These are phyloP conservation scores for Rapana venosa DNA, from an alignment of 2,888 invertebrate species.

Conservation along the genomic window DNA sequence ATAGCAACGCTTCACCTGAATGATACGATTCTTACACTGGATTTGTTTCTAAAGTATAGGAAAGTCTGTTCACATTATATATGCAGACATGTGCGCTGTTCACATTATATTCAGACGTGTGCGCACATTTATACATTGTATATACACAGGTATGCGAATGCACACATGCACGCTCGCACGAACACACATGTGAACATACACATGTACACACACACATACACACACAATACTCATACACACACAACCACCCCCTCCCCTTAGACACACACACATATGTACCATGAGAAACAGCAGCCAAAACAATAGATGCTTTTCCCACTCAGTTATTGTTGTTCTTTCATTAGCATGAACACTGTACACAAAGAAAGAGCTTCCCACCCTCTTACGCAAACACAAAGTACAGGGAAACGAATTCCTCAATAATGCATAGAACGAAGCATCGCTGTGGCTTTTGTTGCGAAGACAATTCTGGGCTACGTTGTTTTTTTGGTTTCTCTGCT, in stretches of 20 bases:
- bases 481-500: too few relatives aligned
- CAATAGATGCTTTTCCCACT: too few relatives aligned
- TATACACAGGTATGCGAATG: neutral
- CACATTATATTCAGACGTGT: neutral
- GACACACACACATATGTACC: too few relatives aligned
- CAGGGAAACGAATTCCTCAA: neutral
- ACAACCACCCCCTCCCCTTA: neutral
- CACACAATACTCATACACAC: neutral
- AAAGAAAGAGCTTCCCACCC: too few relatives aligned
- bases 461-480: too few relatives aligned
- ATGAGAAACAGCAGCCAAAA: too few relatives aligned
- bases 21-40: neutral
- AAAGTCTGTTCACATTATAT: neutral
- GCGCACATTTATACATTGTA: neutral
- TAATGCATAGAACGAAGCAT: neutral
- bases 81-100: neutral
- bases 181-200: neutral
- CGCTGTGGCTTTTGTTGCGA: too few relatives aligned
- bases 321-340: too few relatives aligned
- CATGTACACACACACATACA: neutral
- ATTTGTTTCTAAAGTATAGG: neutral
- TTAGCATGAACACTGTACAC: too few relatives aligned
- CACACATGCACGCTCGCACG: neutral
- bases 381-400: neutral
- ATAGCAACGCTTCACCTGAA: too few relatives aligned